Percentiles rank a stretch among this genome's conserved stretches.
Evolutionary conservation across 1,140 invertebrate genomes (phyloP).

Genomic region (Saxidomus purpurata): DNA sequence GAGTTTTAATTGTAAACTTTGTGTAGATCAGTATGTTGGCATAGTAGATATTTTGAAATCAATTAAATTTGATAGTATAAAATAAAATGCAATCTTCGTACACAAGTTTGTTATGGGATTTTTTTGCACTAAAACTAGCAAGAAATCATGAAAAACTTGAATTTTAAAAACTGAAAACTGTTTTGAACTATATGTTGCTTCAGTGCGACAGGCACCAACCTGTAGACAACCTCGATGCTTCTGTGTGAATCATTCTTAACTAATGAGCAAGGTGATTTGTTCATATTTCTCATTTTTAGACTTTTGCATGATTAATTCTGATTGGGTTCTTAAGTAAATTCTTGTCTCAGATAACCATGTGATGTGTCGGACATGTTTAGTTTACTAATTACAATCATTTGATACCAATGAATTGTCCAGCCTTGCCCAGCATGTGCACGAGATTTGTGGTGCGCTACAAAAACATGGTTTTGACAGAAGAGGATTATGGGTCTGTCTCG

Average conservation of each 20-base stretch:
- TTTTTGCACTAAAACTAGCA: too few relatives aligned
- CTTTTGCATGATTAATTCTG: conserved; percentile 4
- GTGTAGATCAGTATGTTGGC: too few relatives aligned
- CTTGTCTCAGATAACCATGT: conserved; percentile 1
- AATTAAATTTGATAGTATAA: too few relatives aligned
- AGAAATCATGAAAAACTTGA: too few relatives aligned
- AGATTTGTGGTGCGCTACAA: neutral
- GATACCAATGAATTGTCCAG: conserved; percentile 6
- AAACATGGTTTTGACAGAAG: conserved; percentile 12
- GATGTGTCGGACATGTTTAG: conserved; percentile 27
- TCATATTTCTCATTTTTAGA: neutral
- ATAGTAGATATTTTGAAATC: too few relatives aligned
- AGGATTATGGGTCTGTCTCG: neutral
- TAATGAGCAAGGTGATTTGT: neutral
- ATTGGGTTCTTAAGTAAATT: conserved; percentile 34
- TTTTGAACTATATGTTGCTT: too few relatives aligned
- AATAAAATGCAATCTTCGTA: too few relatives aligned
- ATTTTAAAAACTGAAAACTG: too few relatives aligned
- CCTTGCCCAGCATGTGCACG: conserved; percentile 12
- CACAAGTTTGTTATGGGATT: too few relatives aligned
- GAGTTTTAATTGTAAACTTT: too few relatives aligned
- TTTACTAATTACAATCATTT: conserved; percentile 52
- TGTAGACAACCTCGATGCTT: too few relatives aligned
- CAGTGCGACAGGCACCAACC: too few relatives aligned
- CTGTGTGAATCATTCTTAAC: neutral